Percentiles rank a stretch among this genome's conserved stretches.
Conservation (phyloP, 2,113 vertebrate genomes). For the Trematocara nigrifrons region DNA sequence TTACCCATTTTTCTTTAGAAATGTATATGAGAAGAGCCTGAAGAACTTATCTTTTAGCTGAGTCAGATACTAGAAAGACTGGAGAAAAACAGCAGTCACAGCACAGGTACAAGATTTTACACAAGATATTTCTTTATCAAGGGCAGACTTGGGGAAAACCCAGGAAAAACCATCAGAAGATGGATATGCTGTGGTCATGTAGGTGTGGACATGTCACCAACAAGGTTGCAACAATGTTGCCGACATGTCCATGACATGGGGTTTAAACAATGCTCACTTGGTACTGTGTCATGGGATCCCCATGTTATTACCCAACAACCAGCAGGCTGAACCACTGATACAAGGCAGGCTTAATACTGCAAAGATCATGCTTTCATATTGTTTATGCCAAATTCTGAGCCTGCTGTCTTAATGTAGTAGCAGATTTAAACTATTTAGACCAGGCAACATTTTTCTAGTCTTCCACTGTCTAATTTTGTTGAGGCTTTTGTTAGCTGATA, state of each 20-base stretch:
- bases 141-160: background rate
- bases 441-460: background rate
- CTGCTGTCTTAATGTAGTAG: background rate
- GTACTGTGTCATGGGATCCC: background rate
- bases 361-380: background rate
- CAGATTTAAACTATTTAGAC: background rate
- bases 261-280: background rate
- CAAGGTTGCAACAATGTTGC: background rate
- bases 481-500: background rate
- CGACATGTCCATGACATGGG: background rate
- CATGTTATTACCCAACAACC: background rate
- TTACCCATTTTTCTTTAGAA: background rate
- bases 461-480: background rate
- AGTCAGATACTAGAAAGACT: background rate
- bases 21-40: background rate
- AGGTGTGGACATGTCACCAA: background rate
- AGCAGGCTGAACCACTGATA: background rate
- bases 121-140: background rate
- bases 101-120: background rate
- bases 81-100: background rate
- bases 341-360: background rate
- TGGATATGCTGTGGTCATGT: background rate
- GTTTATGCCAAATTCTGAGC: background rate
- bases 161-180: background rate
- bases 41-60: background rate